A percentile compares a stretch with the other conserved stretches of the same genome.
These are phyloP conservation scores for Petrosia ficiformis DNA, from an alignment of 37 sponge, comb jelly and placozoan genomes.

Conservation along the genomic window DNA sequence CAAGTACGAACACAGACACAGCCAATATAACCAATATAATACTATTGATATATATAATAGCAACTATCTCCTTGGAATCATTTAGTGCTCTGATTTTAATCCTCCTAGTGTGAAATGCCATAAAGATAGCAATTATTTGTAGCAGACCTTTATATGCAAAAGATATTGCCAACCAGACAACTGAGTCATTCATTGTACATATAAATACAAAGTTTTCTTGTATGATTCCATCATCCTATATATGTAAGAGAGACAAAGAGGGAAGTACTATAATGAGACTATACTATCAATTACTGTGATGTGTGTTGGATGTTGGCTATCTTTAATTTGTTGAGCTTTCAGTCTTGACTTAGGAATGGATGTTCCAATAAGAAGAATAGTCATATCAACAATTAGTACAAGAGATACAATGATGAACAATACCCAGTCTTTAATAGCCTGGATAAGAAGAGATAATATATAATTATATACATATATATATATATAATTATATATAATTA, in stretches of 20 bases:
- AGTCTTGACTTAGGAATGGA: background rate
- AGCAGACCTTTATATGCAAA: constrained; percentile 19
- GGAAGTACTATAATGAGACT: background rate
- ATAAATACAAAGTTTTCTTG: background rate
- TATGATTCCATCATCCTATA: background rate
- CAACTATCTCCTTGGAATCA: constrained; percentile 45
- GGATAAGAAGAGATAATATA: background rate
- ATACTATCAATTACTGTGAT: background rate
- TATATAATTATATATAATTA: too few relatives aligned
- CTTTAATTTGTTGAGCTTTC: background rate
- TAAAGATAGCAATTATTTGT: constrained; percentile 33
- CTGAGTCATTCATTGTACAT: too few relatives aligned
- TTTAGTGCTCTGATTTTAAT: constrained; percentile 51
- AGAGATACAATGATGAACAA: background rate
- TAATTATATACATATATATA: too few relatives aligned
- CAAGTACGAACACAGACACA: constrained; percentile 15
- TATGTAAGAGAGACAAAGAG: background rate
- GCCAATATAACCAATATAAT: constrained; percentile 30
- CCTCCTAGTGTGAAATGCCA: constrained; percentile 54
- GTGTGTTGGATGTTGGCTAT: background rate
- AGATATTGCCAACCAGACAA: constrained; percentile 4
- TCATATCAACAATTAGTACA: constrained; percentile 2
- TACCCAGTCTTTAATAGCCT: constrained; percentile 39
- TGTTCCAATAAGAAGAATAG: background rate
- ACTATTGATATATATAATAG: constrained; percentile 42